Conservation (phyloP, 2,113 vertebrate species). For the Probosciger aterrimus region DNA sequence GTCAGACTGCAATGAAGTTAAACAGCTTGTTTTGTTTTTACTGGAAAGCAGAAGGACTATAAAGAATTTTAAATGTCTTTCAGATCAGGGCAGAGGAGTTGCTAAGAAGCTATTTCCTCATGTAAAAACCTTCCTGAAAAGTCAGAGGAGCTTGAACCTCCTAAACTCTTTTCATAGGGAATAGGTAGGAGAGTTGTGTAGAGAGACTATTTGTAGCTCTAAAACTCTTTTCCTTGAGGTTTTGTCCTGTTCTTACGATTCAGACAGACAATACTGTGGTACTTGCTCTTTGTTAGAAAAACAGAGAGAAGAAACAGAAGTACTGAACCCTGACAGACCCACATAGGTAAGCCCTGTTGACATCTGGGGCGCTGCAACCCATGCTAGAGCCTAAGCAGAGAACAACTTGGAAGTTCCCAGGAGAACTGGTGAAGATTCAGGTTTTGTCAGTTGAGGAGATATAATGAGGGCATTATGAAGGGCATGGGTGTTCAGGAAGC, state of each 20-base stretch:
- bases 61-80: slow-evolving; percentile 29
- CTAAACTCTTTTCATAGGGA: not conserved
- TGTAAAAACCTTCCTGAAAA: not conserved
- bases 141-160: not conserved
- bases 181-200: not conserved
- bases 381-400: not conserved
- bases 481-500: not conserved
- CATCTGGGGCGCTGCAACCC: not conserved
- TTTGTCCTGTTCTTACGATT: not conserved
- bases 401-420: not conserved
- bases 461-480: not conserved
- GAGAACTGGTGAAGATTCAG: not conserved
- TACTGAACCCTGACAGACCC: not conserved
- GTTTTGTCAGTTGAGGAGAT: not conserved
- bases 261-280: not conserved
- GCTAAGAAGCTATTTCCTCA: slow-evolving; percentile 28
- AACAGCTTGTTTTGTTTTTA: slow-evolving; percentile 52
- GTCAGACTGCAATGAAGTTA: slow-evolving; percentile 38
- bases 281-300: not conserved
- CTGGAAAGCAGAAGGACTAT: slow-evolving; percentile 45
- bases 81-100: not conserved
- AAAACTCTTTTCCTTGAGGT: slow-evolving; percentile 7
- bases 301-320: not conserved
- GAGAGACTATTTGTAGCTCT: not conserved
- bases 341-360: not conserved